These are phyloP conservation scores for Puffinus mauretanicus DNA, from an alignment of 2,113 vertebrate species.

Conservation along the genomic window DNA sequence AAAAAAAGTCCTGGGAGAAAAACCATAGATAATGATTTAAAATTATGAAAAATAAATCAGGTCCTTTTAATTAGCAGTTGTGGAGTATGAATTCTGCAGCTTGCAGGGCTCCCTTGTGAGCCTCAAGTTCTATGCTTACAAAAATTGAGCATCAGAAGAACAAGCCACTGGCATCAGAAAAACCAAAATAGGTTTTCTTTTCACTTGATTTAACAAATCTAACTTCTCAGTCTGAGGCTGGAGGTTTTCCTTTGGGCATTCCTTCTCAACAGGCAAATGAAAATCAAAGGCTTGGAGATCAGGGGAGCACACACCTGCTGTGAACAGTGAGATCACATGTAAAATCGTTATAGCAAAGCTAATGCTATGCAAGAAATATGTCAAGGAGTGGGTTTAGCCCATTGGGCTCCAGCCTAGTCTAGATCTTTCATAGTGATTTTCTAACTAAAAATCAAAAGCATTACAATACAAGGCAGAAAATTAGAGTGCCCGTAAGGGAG, in stretches of 20 bases:
- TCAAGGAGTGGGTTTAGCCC: not conserved
- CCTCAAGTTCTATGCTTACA: not conserved
- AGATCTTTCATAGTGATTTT: not conserved
- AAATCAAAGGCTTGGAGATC: not conserved
- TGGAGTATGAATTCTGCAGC: not conserved
- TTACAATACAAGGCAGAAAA: not conserved
- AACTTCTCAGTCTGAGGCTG: not conserved
- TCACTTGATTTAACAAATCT: not conserved
- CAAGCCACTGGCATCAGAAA: not conserved
- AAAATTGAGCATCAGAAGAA: not conserved
- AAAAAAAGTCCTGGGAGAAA: not conserved
- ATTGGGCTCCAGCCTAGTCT: not conserved
- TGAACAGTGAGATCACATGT: not conserved
- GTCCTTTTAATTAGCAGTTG: not conserved
- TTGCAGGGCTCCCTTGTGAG: not conserved
- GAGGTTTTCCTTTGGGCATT: not conserved
- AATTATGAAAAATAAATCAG: not conserved
- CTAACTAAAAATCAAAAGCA: not conserved
- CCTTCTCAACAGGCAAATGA: not conserved
- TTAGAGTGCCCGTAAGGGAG: accelerated
- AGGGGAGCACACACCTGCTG: not conserved
- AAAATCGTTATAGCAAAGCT: not conserved
- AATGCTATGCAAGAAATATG: not conserved
- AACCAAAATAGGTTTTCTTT: not conserved
- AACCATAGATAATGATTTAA: not conserved